Percentiles rank a stretch among this genome's conserved stretches.
phyloP scores from a whole-genome alignment of 2,797 vertebrate genomes.

The Micropoecilia bifurca region DNA sequence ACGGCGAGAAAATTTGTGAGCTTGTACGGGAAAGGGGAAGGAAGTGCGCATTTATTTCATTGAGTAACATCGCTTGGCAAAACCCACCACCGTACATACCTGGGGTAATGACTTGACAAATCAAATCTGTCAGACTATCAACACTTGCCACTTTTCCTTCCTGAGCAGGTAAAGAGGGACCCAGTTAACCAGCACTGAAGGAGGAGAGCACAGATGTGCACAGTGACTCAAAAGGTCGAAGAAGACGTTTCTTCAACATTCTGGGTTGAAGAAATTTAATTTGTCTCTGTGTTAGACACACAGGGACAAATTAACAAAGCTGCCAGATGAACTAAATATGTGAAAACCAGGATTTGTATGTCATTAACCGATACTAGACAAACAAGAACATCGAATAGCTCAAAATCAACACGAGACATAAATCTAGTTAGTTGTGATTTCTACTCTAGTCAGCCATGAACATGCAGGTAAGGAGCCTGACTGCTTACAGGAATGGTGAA shows the following conservation, averaged over 20 bases:
- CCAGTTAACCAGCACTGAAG: slow-evolving; percentile 22
- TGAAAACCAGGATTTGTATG: neutral
- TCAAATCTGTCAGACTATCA: slow-evolving; percentile 71
- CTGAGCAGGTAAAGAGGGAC: slow-evolving; percentile 48
- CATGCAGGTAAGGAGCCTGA: neutral
- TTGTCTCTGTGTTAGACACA: no score
- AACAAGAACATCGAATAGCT: neutral
- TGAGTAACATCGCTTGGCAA: slow-evolving; percentile 53
- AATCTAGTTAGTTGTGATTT: neutral
- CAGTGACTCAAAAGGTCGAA: neutral
- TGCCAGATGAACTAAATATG: neutral
- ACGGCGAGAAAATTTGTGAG: slow-evolving; percentile 41
- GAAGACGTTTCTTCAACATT: neutral
- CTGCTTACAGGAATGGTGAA: neutral
- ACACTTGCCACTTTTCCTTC: slow-evolving; percentile 62
- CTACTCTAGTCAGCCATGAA: neutral
- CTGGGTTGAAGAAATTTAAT: no score
- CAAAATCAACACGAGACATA: neutral
- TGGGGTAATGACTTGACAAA: slow-evolving; percentile 74
- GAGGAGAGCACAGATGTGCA: slow-evolving; percentile 9
- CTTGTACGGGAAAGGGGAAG: slow-evolving; percentile 39
- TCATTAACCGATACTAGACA: neutral
- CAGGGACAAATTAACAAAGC: neutral
- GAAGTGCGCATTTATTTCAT: slow-evolving; percentile 72
- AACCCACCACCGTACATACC: slow-evolving; percentile 46